Percentiles rank a stretch among this genome's conserved stretches.
Conservation (phyloP, 2,888 invertebrate species). For the Andrena trimmerana region DNA sequence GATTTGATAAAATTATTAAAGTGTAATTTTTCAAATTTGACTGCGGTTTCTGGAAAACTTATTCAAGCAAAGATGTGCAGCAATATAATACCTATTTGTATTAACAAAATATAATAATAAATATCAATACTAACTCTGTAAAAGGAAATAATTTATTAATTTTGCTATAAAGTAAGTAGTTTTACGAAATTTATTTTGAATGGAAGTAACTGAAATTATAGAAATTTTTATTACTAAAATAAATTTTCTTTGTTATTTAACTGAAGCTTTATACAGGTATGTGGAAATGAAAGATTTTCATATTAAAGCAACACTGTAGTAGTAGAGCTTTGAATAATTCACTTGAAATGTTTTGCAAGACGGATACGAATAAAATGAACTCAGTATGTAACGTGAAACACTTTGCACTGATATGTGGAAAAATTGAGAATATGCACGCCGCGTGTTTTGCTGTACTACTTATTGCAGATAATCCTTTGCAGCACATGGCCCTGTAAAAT, state of each 20-base stretch:
- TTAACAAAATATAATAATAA: too few relatives aligned
- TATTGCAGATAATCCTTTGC: constrained; percentile 20
- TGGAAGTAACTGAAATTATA: background rate
- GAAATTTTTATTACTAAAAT: background rate
- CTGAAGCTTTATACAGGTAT: background rate
- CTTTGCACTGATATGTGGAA: background rate
- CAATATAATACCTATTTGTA: too few relatives aligned
- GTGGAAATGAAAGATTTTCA: background rate
- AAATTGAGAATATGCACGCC: background rate
- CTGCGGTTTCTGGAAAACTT: too few relatives aligned
- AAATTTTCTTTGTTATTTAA: background rate
- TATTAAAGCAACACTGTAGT: background rate
- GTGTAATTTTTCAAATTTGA: too few relatives aligned
- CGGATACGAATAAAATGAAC: background rate
- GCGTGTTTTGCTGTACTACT: constrained; percentile 8
- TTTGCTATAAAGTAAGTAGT: too few relatives aligned
- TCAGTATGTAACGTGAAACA: background rate
- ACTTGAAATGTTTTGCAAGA: background rate
- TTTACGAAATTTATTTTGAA: background rate
- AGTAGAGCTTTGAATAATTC: background rate
- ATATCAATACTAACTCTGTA: too few relatives aligned
- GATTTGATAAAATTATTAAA: too few relatives aligned
- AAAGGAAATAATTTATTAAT: too few relatives aligned
- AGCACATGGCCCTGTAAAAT: constrained; percentile 10
- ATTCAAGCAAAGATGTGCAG: too few relatives aligned